Evolutionary conservation across 1,140 invertebrate species (phyloP), one percentile per base, ranked within the genome.

Genomic region (Dermatophagoides farinae): DNA sequence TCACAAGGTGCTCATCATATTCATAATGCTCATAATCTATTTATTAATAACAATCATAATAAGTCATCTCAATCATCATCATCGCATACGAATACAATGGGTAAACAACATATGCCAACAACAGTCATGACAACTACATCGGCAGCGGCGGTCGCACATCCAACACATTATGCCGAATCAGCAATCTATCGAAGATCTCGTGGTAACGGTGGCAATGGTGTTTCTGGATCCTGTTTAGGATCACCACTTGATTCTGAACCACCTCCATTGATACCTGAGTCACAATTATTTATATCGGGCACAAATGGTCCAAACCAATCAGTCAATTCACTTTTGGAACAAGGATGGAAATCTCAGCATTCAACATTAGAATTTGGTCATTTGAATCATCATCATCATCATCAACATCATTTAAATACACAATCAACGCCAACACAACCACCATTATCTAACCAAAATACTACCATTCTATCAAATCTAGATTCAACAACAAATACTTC

Each of bases 111-210:
- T 18, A 14, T 18, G n/a, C 4, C 50, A 4, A 31, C 20, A 20
- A 52, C 50, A 25, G 16, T 52, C 23, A 38, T 16, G 16, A 52
- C 50, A 25, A 52, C 50, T 5, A 52, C 23, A 38, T 12, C 23
- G 10, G 16, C 23, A 25, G 16, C 23, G 12, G 12, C 20, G 12
- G 20, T 22, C 20, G 38, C 14, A n/a, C 53, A 39, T 22, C 53
- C 38, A 20, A 60, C 58, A 40, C 58, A 60, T 43, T 60, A 60
- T 41, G 58, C 58, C 6, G 58, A 60, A 25, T 60, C 58, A 12
- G 58, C 58, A 20, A 60, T 60, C 1, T 60, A 60, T 43, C 43
- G 58, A 50, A 12, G 43, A 60, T 60, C 58, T 37, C 43, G 58
- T 20, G 58, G 58, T 23, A 40, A 14, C 22, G 52, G 52, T 8